Conservation (phyloP, 2,797 vertebrate species). For the Melanotaenia trifasciata region DNA sequence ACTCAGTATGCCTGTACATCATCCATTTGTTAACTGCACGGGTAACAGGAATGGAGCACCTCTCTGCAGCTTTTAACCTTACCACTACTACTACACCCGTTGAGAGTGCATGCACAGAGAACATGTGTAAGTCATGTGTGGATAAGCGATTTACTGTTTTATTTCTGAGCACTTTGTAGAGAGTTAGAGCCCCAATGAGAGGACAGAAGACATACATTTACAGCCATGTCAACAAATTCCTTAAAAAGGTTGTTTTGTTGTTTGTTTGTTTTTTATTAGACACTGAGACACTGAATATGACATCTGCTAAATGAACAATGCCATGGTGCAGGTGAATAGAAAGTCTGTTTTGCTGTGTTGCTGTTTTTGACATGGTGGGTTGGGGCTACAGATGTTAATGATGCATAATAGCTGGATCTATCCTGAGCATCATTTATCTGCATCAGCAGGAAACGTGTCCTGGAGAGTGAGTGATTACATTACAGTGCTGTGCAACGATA, state of each 20-base stretch:
- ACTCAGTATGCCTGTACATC: slow-evolving; percentile 44
- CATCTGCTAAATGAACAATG: slow-evolving; percentile 57
- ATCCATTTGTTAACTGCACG: slow-evolving; percentile 36
- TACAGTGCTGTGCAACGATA: slow-evolving; percentile 35
- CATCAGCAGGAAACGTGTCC: slow-evolving; percentile 62
- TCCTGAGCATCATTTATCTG: slow-evolving; percentile 60
- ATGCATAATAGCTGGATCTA: slow-evolving; percentile 73
- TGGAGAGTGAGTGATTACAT: slow-evolving; percentile 48
- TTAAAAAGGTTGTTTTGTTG: slow-evolving; percentile 15
- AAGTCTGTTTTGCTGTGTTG: slow-evolving; percentile 57
- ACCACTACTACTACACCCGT: slow-evolving; percentile 42
- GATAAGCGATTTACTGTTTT: slow-evolving; percentile 31
- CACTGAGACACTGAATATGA: slow-evolving; percentile 41
- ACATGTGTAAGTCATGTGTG: slow-evolving; percentile 27
- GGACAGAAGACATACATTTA: slow-evolving; percentile 31
- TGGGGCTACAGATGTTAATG: slow-evolving; percentile 66
- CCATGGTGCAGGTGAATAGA: slow-evolving; percentile 32
- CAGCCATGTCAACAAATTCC: slow-evolving; percentile 11
- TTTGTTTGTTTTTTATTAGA: slow-evolving; percentile 21
- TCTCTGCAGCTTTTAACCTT: slow-evolving; percentile 52
- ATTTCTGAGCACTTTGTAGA: slow-evolving; percentile 21
- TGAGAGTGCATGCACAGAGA: slow-evolving; percentile 32
- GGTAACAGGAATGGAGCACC: too few relatives aligned
- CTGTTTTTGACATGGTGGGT: slow-evolving; percentile 48
- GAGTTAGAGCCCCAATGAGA: slow-evolving; percentile 27